Percentiles rank a stretch among this genome's conserved stretches.
phyloP scores from a whole-genome alignment of 2,113 vertebrate species.

The Sorex araneus region DNA sequence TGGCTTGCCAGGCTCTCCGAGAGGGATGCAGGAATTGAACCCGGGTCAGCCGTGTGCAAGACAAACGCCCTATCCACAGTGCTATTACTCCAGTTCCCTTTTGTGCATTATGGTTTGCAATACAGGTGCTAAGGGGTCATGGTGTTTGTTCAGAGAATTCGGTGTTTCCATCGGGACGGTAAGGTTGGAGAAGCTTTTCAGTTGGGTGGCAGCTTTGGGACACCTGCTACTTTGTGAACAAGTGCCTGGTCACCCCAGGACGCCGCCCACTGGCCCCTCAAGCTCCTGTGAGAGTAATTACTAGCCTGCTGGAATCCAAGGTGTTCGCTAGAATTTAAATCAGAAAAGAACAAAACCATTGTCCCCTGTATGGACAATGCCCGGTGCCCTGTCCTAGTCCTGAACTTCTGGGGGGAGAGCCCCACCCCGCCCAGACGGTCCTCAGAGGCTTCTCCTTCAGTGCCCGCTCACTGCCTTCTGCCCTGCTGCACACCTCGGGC shows the following conservation, averaged over 20 bases:
- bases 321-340: neutral
- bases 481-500: neutral
- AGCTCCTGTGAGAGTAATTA: neutral
- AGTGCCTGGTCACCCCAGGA: neutral
- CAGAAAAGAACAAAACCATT: neutral
- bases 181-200: no score
- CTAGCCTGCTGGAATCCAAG: neutral
- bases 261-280: neutral
- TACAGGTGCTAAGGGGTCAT: no score
- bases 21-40: no score
- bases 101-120: no score
- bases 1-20: no score
- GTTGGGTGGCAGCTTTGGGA: no score
- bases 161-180: no score
- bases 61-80: no score
- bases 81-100: no score
- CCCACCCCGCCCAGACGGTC: neutral
- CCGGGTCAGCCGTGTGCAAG: no score
- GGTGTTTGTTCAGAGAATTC: no score
- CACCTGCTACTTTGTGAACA: neutral
- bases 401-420: neutral
- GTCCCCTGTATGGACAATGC: neutral
- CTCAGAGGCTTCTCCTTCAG: neutral
- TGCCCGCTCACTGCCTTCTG: neutral
- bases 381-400: neutral